A percentile compares a stretch with the other conserved stretches of the same genome.
Evolutionary conservation across 1,140 invertebrate species (phyloP).

Genomic region (Hydropsyche tenuis): DNA sequence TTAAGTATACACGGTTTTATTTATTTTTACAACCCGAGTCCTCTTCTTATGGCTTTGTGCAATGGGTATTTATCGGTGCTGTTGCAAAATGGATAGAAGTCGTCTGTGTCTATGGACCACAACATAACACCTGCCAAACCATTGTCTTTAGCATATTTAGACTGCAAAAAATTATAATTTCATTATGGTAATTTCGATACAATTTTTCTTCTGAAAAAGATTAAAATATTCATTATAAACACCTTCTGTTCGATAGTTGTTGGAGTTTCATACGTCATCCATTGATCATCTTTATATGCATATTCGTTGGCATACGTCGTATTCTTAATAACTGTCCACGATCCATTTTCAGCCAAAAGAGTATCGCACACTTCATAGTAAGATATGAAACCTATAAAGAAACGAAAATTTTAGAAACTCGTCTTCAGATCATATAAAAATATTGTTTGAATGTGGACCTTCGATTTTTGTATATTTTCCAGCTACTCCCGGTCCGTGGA

Average conservation of each 20-base stretch:
- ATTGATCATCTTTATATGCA: slow-evolving; percentile 72
- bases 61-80: slow-evolving; percentile 1
- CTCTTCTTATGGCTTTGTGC: slow-evolving; percentile 22
- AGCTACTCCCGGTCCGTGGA: slow-evolving; percentile 27
- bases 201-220: neutral
- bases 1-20: neutral
- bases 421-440: neutral
- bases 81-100: slow-evolving; percentile 51
- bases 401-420: neutral
- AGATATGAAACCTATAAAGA: slow-evolving; percentile 69
- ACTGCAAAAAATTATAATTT: slow-evolving; percentile 52
- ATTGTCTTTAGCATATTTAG: slow-evolving; percentile 53
- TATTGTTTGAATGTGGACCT: slow-evolving; percentile 32
- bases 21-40: slow-evolving; percentile 29
- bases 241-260: slow-evolving; percentile 41
- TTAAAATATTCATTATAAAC: neutral
- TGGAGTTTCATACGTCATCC: slow-evolving; percentile 78
- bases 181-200: neutral
- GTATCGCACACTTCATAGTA: slow-evolving; percentile 78
- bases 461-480: slow-evolving; percentile 29
- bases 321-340: slow-evolving; percentile 67
- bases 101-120: slow-evolving; percentile 62
- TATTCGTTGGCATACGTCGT: slow-evolving; percentile 54
- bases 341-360: slow-evolving; percentile 57
- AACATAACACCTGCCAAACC: slow-evolving; percentile 60